Base-by-base conservation (phyloP, 2,888 invertebrate genomes). In the Nemapogon koenigi region DNA sequence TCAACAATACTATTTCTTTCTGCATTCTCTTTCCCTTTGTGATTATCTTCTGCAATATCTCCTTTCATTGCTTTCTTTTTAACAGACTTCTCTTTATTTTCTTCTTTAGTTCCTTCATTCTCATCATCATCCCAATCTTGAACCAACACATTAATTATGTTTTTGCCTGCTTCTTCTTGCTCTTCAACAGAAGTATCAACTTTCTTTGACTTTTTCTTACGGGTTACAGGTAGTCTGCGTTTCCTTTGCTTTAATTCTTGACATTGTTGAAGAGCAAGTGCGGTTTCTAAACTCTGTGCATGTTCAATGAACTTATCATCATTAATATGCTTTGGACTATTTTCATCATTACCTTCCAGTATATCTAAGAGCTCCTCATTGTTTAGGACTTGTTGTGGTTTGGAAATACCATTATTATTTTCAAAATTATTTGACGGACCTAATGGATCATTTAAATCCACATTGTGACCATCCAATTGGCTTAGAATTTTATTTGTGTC, bases 121-220 rank as follows among this genome's bases (percentile, higher is more conserved):
- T 72, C 73, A 42, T 81, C 81, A 51, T 70, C 73, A 44, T 75
- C 70, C 68, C 82, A 82, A 41, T 82, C 79, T 47, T 81, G 73
- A 15, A 83, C 83, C 22, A 84, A 54, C 16, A 72, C 68, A 41
- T 78, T 82, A 11, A 83, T 73, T 41, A 78, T 68, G 45, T 52
- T 72, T 7, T 63, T 7, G 2, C 16, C 17, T 31, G 2, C 15
- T 16, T n/a, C 61, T 63, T 50, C 32, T 25, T 11, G 8, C 8
- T n/a, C 18, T n/a, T 33, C 26, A 2, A 16, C 6, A 3, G 10
- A 15, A 16, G 16, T 7, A 6, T 15, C n/a, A 11, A 27, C 39
- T 33, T 17, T 4, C 11, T 39, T 22, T 7, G 30, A 15, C 15
- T 33, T 32, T 16, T 33, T 32, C 27, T 31, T 38, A 2, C 19